A percentile compares a stretch with the other conserved stretches of the same genome.
These are phyloP conservation scores for Fissipunctia ypsillon DNA, from an alignment of 2,888 invertebrate genomes.

Conservation along the genomic window DNA sequence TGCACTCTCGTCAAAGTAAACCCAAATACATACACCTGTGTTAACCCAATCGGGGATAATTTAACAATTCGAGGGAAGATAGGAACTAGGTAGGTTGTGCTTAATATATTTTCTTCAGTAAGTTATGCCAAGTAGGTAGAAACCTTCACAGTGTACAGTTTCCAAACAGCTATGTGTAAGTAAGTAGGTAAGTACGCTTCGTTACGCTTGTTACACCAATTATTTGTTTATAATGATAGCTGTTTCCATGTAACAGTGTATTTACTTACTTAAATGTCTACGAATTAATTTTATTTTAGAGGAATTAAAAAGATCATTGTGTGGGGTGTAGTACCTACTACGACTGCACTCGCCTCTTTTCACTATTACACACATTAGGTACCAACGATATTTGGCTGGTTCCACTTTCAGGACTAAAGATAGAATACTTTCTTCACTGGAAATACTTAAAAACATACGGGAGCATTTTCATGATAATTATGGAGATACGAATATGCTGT, in stretches of 20 bases:
- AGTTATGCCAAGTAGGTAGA: neutral
- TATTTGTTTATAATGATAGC: constrained; percentile 29
- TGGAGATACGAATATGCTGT: neutral
- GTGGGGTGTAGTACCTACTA: neutral
- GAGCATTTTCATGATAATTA: neutral
- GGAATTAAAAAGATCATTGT: no score
- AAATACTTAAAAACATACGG: neutral
- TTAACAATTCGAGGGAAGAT: no score
- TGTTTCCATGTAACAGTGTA: constrained; percentile 1
- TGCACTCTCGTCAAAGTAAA: no score
- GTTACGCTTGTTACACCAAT: constrained; percentile 50
- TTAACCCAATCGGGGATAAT: no score
- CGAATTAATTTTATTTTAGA: neutral
- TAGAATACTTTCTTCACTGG: neutral
- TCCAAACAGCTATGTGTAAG: constrained; percentile 36
- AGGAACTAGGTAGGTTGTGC: no score
- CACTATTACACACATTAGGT: neutral
- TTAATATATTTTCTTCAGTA: neutral
- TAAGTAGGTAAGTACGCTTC: constrained; percentile 19
- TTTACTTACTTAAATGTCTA: neutral
- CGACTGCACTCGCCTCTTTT: neutral
- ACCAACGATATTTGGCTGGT: neutral
- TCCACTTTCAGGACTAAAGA: neutral
- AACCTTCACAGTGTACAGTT: constrained; percentile 30
- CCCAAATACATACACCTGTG: no score